phyloP scores from a whole-genome alignment of 1,140 invertebrate genomes.

The Drosophila seguyi region DNA sequence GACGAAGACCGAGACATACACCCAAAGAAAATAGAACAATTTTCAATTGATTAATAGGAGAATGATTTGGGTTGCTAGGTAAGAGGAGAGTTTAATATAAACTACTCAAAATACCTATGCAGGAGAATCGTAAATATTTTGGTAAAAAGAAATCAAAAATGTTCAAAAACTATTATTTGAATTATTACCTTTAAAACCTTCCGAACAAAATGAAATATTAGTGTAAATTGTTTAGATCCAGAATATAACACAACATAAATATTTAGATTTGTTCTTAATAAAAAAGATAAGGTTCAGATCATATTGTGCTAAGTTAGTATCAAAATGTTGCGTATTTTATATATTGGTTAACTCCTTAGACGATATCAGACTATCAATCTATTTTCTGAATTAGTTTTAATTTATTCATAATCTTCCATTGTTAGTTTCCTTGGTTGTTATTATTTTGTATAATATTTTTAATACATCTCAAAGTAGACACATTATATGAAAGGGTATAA shows the following conservation, averaged over 20 bases:
- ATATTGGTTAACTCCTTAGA: neutral
- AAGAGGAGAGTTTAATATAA: neutral
- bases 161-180: neutral
- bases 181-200: neutral
- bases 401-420: neutral
- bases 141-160: neutral
- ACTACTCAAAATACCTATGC: neutral
- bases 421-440: neutral
- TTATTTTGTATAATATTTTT: neutral
- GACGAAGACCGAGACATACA: slow-evolving; percentile 50
- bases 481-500: neutral
- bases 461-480: neutral
- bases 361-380: neutral
- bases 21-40: slow-evolving; percentile 11
- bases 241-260: too few species aligned
- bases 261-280: too few species aligned
- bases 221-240: too few species aligned
- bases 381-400: neutral
- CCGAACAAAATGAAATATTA: neutral
- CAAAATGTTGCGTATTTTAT: neutral
- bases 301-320: neutral
- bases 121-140: neutral
- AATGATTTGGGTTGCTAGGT: neutral
- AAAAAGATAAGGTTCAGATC: too few species aligned
- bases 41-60: neutral